These are phyloP conservation scores for Caenorhabditis latens DNA, from an alignment of 1,140 invertebrate species.

Conservation along the genomic window DNA sequence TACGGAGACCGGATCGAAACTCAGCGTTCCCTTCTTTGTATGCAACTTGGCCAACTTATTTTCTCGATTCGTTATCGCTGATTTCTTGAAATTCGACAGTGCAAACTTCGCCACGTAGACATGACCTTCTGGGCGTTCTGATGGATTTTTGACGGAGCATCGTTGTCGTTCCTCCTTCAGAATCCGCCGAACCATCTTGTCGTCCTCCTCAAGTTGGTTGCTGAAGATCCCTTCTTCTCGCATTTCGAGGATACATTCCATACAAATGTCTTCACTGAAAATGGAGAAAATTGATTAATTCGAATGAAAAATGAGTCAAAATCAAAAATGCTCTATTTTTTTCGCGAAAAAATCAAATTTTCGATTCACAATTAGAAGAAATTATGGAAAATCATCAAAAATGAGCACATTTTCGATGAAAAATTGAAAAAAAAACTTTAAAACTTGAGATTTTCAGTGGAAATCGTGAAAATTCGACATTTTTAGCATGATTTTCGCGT, in stretches of 20 bases:
- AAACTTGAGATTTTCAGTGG: no score
- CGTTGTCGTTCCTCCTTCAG: slow-evolving; percentile 49
- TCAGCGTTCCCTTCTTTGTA: background rate
- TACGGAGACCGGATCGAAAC: background rate
- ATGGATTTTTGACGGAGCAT: background rate
- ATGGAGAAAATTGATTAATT: background rate
- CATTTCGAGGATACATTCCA: slow-evolving; percentile 64
- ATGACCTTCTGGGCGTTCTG: background rate
- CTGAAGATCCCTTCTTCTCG: slow-evolving; percentile 63
- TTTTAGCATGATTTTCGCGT: no score
- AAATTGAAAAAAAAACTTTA: no score
- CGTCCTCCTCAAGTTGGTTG: slow-evolving; percentile 36
- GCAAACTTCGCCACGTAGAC: slow-evolving; percentile 34
- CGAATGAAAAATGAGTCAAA: background rate
- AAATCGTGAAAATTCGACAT: no score
- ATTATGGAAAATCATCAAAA: no score
- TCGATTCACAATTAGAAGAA: no score
- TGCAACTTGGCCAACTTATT: slow-evolving; percentile 1
- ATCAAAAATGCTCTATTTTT: background rate
- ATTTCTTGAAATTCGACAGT: slow-evolving; percentile 23
- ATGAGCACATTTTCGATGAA: no score
- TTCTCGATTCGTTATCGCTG: background rate
- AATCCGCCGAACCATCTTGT: slow-evolving; percentile 45
- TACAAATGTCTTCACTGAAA: slow-evolving; percentile 69
- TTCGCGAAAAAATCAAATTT: no score